Evolutionary conservation across 2,888 invertebrate species (phyloP).

Genomic region (Trimorus sp.): DNA sequence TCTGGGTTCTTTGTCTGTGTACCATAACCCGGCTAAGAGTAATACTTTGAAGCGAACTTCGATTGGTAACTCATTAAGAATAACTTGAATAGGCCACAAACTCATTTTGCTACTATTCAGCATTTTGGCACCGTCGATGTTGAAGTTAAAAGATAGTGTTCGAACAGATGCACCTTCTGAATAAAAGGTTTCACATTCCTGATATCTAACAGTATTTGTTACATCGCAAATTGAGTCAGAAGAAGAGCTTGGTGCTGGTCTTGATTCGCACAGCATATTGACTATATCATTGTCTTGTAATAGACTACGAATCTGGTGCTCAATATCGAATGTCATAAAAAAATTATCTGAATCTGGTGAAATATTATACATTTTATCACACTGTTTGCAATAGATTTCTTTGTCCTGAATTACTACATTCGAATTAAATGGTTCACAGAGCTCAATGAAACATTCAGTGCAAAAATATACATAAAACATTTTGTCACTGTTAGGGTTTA

Average conservation of each 20-base stretch:
- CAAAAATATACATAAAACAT: conserved; percentile 1
- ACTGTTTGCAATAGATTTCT: neutral
- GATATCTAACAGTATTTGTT: neutral
- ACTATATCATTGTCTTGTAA: neutral
- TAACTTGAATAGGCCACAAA: conserved; percentile 18
- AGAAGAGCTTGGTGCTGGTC: neutral
- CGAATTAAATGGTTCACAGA: neutral
- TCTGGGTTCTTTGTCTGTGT: conserved; percentile 16
- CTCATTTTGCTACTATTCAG: conserved; percentile 6
- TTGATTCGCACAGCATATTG: neutral
- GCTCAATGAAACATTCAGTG: neutral
- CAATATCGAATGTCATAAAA: conserved; percentile 10
- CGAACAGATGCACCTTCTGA: neutral
- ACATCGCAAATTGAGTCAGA: conserved; percentile 2
- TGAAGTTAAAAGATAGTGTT: conserved; percentile 4
- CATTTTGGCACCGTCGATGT: conserved; percentile 14
- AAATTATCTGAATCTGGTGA: conserved; percentile 15
- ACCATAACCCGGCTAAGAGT: conserved; percentile 27
- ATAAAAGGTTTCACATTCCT: neutral
- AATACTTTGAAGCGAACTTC: conserved; percentile 4
- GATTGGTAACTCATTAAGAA: conserved; percentile 33
- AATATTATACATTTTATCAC: conserved; percentile 13
- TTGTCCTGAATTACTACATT: neutral
- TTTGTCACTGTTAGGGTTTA: conserved; percentile 1
- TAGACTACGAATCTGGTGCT: neutral